Evolutionary conservation across 2,113 vertebrate species (phyloP), one percentile per base, ranked within the genome.

Genomic region (Lates calcarifer): DNA sequence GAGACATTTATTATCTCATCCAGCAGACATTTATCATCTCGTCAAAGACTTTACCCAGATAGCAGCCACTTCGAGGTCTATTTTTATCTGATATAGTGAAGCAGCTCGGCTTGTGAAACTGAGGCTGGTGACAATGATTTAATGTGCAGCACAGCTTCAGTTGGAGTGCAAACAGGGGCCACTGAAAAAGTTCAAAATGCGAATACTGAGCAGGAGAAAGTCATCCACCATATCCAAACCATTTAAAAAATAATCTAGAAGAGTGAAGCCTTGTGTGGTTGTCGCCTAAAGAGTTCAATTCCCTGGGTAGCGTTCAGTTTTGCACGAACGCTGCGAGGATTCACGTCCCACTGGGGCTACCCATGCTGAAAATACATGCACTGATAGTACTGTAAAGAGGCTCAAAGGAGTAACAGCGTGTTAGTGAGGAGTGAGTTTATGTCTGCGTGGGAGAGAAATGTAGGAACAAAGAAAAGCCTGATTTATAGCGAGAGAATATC

Each of bases 1-100:
- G 79, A 64, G 70, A 69, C 63, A 69, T 83, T 72, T 62, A 76
- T 83, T 64, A 79, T 66, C 70, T 64, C 49, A 47, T 64, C 74
- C 84, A 24, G 67, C 83, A 78, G 75, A 82, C 84, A 61, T 79
- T 83, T 68, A 87, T 80, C 77, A 77, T 81, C 68, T 49, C 15
- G 35, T 81, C 81, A 77, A n/a, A 63, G 73, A 31, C 51, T 37
- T 63, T 15, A 49, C 74, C 67, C 45, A 24, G 28, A 47, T 20
- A 47, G 61, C 58, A 60, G 65, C 39, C 60, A 24, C 45, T 63
- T 28, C 7, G 12, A 62, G 55, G 9, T 76, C 70, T 71, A 57
- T 75, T 83, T 76, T n/a, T 67, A 55, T 39, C 71, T 18, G 26
- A 49, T 24, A 6, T 14, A 28, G 62, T 12, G 74, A 72, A 57